Evolutionary conservation across 2,113 vertebrate genomes (phyloP).

Genomic region (Microtus pennsylvanicus): DNA sequence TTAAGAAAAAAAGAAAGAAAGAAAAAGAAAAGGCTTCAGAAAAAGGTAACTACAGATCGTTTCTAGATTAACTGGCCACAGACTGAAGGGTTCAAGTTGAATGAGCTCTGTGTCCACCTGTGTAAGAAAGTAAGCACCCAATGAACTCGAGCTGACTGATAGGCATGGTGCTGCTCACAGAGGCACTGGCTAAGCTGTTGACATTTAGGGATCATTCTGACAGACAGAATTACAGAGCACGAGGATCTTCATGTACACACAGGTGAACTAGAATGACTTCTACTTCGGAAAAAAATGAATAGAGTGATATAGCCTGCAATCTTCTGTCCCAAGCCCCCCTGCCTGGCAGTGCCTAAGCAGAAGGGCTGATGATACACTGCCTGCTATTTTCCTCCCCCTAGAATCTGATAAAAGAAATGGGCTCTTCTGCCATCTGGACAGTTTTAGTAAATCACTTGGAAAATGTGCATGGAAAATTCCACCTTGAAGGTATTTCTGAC

Average conservation of each 20-base stretch:
- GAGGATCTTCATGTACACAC: background rate
- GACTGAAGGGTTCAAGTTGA: constrained; percentile 26
- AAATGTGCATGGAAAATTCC: constrained; percentile 40
- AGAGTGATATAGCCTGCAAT: background rate
- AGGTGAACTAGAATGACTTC: constrained; percentile 1
- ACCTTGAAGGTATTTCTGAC: constrained; percentile 53
- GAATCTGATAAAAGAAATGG: constrained; percentile 34
- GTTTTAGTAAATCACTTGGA: constrained; percentile 44
- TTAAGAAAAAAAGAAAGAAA: background rate
- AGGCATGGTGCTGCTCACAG: background rate
- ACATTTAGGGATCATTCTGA: constrained; percentile 53
- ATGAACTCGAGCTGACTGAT: background rate
- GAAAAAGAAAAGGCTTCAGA: background rate
- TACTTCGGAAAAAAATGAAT: constrained; percentile 21
- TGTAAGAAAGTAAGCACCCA: constrained; percentile 24
- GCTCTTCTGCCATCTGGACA: background rate
- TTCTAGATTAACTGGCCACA: background rate
- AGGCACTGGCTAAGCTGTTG: constrained; percentile 11
- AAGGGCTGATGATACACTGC: background rate
- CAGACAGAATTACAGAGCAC: background rate
- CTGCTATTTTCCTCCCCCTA: constrained; percentile 22
- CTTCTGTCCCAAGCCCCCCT: constrained; percentile 23
- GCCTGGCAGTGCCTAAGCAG: background rate
- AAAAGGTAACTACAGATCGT: constrained; percentile 13
- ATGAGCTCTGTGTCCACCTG: background rate